These are phyloP conservation scores for Heteractis magnifica DNA, from an alignment of 92 coral and sea anemone species.

Conservation along the genomic window DNA sequence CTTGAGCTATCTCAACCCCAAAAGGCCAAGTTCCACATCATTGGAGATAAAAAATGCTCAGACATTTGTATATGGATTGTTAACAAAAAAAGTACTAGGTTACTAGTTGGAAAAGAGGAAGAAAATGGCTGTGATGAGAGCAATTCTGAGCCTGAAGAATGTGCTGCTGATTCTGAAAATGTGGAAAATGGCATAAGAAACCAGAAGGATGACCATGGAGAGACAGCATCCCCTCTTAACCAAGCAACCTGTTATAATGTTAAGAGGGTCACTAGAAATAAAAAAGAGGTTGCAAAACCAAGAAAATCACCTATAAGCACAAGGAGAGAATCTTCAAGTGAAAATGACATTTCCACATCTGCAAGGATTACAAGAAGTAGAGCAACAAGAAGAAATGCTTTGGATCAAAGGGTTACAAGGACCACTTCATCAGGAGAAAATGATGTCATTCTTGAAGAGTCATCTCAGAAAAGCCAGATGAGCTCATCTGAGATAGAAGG, in stretches of 20 bases:
- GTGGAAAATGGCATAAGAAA: neutral
- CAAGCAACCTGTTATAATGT: neutral
- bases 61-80: conserved; percentile 32
- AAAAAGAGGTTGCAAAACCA: neutral
- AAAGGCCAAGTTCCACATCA: conserved; percentile 9
- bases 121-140: neutral
- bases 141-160: neutral
- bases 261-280: neutral
- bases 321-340: neutral
- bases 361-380: conserved; percentile 12
- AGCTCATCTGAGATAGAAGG: neutral
- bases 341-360: neutral
- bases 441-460: neutral
- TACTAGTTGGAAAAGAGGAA: conserved; percentile 6
- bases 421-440: neutral
- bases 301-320: neutral
- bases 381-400: neutral
- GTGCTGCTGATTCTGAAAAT: neutral
- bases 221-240: neutral
- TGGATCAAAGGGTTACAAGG: conserved; percentile 4
- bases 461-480: neutral
- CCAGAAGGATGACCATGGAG: neutral
- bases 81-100: conserved; percentile 1
- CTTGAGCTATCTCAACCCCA: conserved; percentile 14
- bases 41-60: conserved; percentile 27